Evolutionary conservation across 2,888 invertebrate genomes (phyloP), one percentile per base, ranked within the genome.

Genomic region (Protophormia terraenovae): DNA sequence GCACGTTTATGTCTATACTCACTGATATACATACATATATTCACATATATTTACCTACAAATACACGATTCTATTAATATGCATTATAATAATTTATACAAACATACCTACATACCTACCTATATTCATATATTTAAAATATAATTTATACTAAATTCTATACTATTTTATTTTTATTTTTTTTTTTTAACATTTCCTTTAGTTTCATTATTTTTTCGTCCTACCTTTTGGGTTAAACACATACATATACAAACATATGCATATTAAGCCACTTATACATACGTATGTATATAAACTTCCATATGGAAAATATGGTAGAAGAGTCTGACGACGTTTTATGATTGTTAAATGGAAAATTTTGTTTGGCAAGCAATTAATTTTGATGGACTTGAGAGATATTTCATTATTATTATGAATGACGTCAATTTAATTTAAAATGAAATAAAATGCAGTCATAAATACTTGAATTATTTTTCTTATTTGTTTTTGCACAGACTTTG

Each of bases 311-410:
- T n/a, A 41, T 72, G 32, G 72, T 29, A 58, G 69, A 72, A 71
- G 71, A 84, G 66, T n/a, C n/a, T n/a, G n/a, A n/a, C n/a, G n/a
- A 62, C 71, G 69, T 72, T 81, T 80, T 81, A 71, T 80, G 71
- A 53, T 81, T 58, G 72, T 69, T 81, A 72, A 77, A 84, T 67
- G 67, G 80, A 47, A 84, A 76, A 81, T 77, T 60, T 73, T 81
- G 67, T 81, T 84, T 84, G 77, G 81, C 81, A 85, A 81, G 81
- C 81, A 85, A 85, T 85, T 85, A 85, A 77, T 81, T 85, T 85
- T 85, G 84, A 85, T 85, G 81, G 81, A 81, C 84, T 85, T 81
- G 84, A 85, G 72, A 73, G 77, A 77, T 85, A 85, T 81, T 81
- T 79, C 55, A 64, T 80, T 82, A 73, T 73, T 81, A 84, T 77